A percentile compares a stretch with the other conserved stretches of the same genome.
Evolutionary conservation across 2,888 invertebrate species (phyloP).

Genomic region (Morpho deidamia): DNA sequence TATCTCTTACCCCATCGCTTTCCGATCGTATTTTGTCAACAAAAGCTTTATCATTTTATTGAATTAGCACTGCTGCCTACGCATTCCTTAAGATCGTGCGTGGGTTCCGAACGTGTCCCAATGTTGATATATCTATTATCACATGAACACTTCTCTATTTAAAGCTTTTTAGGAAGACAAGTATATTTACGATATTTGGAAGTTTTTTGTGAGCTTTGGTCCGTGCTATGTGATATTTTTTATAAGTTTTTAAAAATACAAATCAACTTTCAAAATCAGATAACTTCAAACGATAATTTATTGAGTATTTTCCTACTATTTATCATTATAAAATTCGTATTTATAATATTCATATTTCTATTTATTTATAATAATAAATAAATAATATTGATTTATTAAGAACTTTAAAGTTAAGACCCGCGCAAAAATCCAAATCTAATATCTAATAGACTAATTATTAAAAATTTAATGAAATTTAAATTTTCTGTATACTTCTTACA

Average conservation of each 20-base stretch:
- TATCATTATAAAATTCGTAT: too few species aligned
- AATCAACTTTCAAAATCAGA: too few species aligned
- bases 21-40: conserved; percentile 4
- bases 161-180: conserved; percentile 12
- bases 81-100: conserved; percentile 9
- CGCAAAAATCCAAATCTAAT: too few species aligned
- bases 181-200: neutral
- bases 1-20: neutral
- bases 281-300: too few species aligned
- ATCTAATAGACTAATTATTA: too few species aligned
- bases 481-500: too few species aligned
- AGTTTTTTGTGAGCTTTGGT: neutral
- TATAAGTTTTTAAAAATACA: neutral
- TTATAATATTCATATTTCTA: too few species aligned
- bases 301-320: too few species aligned
- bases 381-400: too few species aligned
- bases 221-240: neutral
- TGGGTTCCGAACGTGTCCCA: conserved; percentile 4
- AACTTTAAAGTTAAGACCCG: too few species aligned
- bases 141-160: conserved; percentile 11
- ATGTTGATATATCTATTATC: conserved; percentile 14
- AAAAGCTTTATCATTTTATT: conserved; percentile 15
- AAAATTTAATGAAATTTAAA: too few species aligned
- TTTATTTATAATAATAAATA: too few species aligned
- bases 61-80: conserved; percentile 19